Evolutionary conservation across 2,888 invertebrate genomes (phyloP).

Genomic region (Congeria kusceri): DNA sequence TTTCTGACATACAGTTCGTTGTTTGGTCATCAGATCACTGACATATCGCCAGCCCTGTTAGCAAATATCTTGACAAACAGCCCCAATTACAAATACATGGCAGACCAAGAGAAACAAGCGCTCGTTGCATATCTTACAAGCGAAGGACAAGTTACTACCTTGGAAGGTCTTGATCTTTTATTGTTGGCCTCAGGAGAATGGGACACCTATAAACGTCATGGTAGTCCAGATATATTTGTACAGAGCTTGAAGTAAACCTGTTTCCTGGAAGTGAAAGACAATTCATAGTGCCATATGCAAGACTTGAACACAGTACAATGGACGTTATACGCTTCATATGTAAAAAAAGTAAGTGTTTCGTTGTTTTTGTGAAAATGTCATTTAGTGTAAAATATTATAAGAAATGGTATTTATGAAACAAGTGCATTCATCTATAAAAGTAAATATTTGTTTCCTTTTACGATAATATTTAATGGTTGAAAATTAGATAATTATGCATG

Average conservation of each 20-base stretch:
- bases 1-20: constrained; percentile 18
- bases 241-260: constrained; percentile 21
- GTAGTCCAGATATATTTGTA: constrained; percentile 14
- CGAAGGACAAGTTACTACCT: constrained; percentile 1
- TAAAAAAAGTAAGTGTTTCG: too few relatives aligned
- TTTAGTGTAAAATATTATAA: too few relatives aligned
- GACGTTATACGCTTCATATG: too few relatives aligned
- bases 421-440: too few relatives aligned
- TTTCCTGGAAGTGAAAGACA: constrained; percentile 50
- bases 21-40: not conserved
- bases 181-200: constrained; percentile 46
- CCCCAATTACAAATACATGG: constrained; percentile 9
- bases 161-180: constrained; percentile 46
- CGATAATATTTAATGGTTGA: too few relatives aligned
- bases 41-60: constrained; percentile 16
- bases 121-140: constrained; percentile 39
- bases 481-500: too few relatives aligned
- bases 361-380: too few relatives aligned
- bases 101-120: constrained; percentile 25
- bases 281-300: constrained; percentile 8
- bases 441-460: too few relatives aligned
- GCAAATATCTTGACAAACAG: constrained; percentile 2
- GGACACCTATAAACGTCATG: constrained; percentile 22
- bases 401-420: too few relatives aligned
- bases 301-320: not conserved